Base-by-base conservation (phyloP, 2,888 invertebrate genomes). In the Caenorhabditis panamensis region DNA sequence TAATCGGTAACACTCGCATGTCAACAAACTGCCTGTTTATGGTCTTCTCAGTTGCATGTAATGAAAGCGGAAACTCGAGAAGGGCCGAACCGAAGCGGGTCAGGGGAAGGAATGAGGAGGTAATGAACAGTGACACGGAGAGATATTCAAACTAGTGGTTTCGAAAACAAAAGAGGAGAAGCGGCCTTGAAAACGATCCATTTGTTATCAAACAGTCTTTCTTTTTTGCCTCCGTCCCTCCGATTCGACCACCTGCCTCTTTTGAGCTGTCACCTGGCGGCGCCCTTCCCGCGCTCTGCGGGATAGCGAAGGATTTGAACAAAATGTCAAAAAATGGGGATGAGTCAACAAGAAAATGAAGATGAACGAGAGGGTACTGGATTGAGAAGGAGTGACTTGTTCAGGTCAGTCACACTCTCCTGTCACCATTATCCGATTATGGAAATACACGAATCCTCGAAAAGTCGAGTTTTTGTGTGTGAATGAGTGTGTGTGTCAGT, bases 1-100 rank as follows among this genome's bases (percentile, higher is more conserved):
- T 73, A 73, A 73, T 73, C 73, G 73, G 73, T 73, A 73, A 73
- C 73, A 73, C 64, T 71, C 71, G 71, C 71, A 71, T 73, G 73
- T 66, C 73, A 66, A 73, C 73, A 73, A 53, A 31, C 53, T 49
- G 47, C 11, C 28, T 44, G 63, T 66, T 53, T 66, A 66, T 41
- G 66, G 54, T 49, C 66, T 54, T 53, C 49, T 66, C 66, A 11
- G 53, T 66, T 51, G 28, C 66, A 53, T 22, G 26, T 51, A 6
- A 18, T 13, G 11, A 41, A 41, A 41, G 41, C 41, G 37, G n/a
- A 37, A 24, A 4, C 1, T 22, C 44, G 54, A 31, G 54, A 41
- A 41, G 2, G 26, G 54, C 16, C 16, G 16, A 56, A 8, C 41
- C 41, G 9, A 47, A 44, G 26, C 16, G 44, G 51, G 44, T 49